phyloP scores from a whole-genome alignment of 1,140 invertebrate genomes.

The Centruroides sculpturatus region DNA sequence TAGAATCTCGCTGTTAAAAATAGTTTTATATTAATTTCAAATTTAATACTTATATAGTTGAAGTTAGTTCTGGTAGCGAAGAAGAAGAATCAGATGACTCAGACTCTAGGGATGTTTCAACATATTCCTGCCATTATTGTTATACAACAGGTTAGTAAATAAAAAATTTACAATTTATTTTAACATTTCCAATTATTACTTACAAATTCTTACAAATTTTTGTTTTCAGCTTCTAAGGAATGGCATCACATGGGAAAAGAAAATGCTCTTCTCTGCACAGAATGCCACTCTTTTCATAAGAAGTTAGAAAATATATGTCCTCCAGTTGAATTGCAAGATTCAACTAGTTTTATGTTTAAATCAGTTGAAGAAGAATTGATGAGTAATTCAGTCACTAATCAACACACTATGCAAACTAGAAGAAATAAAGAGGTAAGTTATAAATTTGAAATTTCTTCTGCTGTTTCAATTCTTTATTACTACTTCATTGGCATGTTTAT shows the following conservation, averaged over 20 bases:
- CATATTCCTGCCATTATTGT: constrained; percentile 39
- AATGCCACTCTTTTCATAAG: constrained; percentile 65
- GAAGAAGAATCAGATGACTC: constrained; percentile 76
- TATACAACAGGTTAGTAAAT: constrained; percentile 46
- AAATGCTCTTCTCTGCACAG: constrained; percentile 55
- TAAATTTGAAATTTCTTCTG: too few relatives aligned
- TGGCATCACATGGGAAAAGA: constrained; percentile 67
- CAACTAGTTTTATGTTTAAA: constrained; percentile 48
- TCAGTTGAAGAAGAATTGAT: constrained; percentile 40
- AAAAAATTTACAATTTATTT: neutral
- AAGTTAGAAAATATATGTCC: constrained; percentile 65
- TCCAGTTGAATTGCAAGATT: constrained; percentile 24
- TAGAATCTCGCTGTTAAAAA: too few relatives aligned
- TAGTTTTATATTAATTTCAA: too few relatives aligned
- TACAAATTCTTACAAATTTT: too few relatives aligned
- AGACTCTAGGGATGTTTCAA: constrained; percentile 56
- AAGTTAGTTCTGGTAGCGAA: constrained; percentile 77
- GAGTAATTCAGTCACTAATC: constrained; percentile 27
- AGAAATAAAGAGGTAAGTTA: constrained; percentile 25
- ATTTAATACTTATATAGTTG: constrained; percentile 24
- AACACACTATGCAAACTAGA: constrained; percentile 41
- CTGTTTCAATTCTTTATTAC: too few relatives aligned
- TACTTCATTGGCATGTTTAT: too few relatives aligned
- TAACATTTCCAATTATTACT: too few relatives aligned
- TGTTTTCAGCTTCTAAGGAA: constrained; percentile 42